A percentile compares a stretch with the other conserved stretches of the same genome.
Evolutionary conservation across 2,888 invertebrate species (phyloP).

Genomic region (Rhingia campestris): DNA sequence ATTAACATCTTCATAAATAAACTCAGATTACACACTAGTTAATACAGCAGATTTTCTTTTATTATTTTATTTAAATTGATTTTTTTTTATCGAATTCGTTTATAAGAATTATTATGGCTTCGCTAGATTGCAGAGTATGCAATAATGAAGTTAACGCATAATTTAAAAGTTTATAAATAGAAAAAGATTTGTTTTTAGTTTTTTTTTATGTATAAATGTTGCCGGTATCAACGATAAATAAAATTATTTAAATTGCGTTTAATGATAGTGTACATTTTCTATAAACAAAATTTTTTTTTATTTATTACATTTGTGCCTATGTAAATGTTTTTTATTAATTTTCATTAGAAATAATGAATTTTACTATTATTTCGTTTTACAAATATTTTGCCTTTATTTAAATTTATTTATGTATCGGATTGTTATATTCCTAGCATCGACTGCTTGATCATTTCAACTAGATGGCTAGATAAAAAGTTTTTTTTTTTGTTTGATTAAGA

Average conservation of each 20-base stretch:
- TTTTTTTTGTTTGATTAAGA: constrained; percentile 13
- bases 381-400: constrained; percentile 25
- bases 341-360: constrained; percentile 7
- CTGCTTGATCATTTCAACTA: constrained; percentile 33
- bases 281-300: constrained; percentile 16
- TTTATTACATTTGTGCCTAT: constrained; percentile 52
- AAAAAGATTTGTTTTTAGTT: constrained; percentile 26
- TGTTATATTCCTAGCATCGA: constrained; percentile 30
- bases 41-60: constrained; percentile 50
- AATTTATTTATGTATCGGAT: constrained; percentile 6
- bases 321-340: constrained; percentile 25
- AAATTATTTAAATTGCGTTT: constrained; percentile 56
- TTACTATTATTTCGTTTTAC: not conserved
- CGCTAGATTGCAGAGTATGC: constrained; percentile 52
- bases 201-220: constrained; percentile 48
- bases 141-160: constrained; percentile 52
- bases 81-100: constrained; percentile 8
- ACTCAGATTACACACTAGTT: constrained; percentile 64
- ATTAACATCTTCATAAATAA: constrained; percentile 58
- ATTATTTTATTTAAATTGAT: constrained; percentile 17
- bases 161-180: constrained; percentile 35
- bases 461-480: constrained; percentile 31
- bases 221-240: constrained; percentile 56
- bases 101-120: constrained; percentile 47
- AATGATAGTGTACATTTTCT: constrained; percentile 32